Conservation (phyloP, 2,113 vertebrate genomes). For the Gopherus evgoodei region DNA sequence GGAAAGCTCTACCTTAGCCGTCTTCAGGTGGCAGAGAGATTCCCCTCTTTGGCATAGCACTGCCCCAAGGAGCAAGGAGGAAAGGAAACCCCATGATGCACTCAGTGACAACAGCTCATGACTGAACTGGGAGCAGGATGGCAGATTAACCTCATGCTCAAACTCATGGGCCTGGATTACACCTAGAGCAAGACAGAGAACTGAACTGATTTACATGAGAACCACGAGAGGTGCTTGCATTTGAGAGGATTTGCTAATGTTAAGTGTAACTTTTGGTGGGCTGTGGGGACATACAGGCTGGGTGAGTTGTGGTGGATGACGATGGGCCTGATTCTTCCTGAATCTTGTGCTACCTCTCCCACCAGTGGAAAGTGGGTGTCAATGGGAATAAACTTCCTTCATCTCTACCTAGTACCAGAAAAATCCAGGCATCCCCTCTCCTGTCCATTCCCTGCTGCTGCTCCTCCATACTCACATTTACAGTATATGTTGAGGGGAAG, state of each 20-base stretch:
- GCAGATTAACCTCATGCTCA: neutral
- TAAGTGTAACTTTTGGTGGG: neutral
- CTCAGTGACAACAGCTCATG: neutral
- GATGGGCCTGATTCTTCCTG: neutral
- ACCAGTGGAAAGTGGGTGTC: neutral
- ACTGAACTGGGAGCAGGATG: neutral
- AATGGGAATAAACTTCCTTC: neutral
- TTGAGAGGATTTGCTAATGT: neutral
- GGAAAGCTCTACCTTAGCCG: fast-evolving
- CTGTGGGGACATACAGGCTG: neutral
- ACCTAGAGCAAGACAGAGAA: neutral
- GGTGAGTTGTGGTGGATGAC: neutral
- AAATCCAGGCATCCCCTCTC: neutral
- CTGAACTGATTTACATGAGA: neutral
- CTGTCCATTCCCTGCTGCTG: neutral
- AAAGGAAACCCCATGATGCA: fast-evolving
- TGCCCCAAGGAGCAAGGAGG: neutral
- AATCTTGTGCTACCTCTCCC: neutral
- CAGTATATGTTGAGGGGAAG: neutral
- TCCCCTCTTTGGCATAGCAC: neutral
- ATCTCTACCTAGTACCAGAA: neutral
- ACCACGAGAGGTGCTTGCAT: neutral
- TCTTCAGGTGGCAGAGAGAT: fast-evolving
- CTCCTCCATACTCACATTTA: neutral
- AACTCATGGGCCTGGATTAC: neutral